These are phyloP conservation scores for Platycercus adscitus DNA, from an alignment of 2,113 vertebrate genomes.

Conservation along the genomic window DNA sequence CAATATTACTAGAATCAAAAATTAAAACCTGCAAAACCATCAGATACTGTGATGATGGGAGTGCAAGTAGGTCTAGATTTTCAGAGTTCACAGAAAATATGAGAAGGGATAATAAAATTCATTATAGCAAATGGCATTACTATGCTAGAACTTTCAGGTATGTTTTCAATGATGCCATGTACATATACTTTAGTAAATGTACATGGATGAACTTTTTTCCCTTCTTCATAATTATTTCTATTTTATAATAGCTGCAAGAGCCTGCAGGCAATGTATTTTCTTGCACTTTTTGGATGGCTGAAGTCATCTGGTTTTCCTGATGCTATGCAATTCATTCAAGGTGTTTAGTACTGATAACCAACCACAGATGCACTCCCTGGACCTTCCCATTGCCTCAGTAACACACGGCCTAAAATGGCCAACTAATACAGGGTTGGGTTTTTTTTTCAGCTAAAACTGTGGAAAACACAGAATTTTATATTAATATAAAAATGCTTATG, in stretches of 20 bases:
- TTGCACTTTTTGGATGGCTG: conserved; percentile 15
- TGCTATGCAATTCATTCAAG: conserved; percentile 18
- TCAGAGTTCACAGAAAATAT: background rate
- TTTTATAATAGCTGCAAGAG: conserved; percentile 14
- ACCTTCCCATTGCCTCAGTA: conserved; percentile 32
- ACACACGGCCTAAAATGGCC: background rate
- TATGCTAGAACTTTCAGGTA: conserved; percentile 4
- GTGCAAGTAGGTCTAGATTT: background rate
- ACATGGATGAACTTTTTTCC: background rate
- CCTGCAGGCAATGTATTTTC: conserved; percentile 23
- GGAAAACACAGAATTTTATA: conserved; percentile 32
- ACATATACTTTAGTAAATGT: background rate
- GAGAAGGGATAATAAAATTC: background rate
- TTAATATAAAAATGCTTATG: background rate
- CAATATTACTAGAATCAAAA: background rate
- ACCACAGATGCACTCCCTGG: conserved; percentile 30
- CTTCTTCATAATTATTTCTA: conserved; percentile 17
- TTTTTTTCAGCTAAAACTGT: conserved; percentile 8
- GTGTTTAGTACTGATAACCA: conserved; percentile 61
- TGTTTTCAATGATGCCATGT: conserved; percentile 3
- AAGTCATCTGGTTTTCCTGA: conserved; percentile 40
- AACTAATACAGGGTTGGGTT: background rate
- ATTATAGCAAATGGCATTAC: background rate
- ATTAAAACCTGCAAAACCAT: background rate
- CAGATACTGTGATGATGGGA: background rate